These are phyloP conservation scores for Microhierax caerulescens DNA, from an alignment of 2,797 vertebrate genomes.

Conservation along the genomic window DNA sequence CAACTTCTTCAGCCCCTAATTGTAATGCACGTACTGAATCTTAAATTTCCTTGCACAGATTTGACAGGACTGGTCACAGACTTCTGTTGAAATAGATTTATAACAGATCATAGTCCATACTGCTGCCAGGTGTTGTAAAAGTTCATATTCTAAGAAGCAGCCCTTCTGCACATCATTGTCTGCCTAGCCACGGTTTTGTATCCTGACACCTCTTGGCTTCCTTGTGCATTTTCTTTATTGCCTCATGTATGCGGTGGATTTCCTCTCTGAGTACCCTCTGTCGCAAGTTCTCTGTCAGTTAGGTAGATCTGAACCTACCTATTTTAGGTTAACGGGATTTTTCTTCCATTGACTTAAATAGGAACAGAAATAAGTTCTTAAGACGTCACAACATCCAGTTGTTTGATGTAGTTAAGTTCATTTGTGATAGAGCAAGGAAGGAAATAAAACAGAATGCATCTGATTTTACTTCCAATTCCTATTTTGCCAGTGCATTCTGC, in stretches of 20 bases:
- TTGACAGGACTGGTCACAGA: background rate
- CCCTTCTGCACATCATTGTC: background rate
- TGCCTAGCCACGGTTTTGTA: background rate
- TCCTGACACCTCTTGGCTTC: background rate
- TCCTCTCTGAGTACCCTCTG: background rate
- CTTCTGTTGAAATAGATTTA: background rate
- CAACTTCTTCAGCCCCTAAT: background rate
- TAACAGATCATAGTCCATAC: background rate
- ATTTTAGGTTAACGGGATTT: background rate
- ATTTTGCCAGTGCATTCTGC: constrained; percentile 34
- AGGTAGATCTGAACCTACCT: background rate
- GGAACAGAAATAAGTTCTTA: background rate
- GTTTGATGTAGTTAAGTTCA: background rate
- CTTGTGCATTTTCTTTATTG: background rate
- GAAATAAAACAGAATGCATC: background rate
- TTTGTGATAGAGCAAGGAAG: background rate
- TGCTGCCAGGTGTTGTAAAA: background rate
- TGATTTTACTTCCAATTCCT: constrained; percentile 7
- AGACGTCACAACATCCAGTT: background rate
- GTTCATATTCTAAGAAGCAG: background rate
- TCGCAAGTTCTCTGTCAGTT: background rate
- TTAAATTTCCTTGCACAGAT: background rate
- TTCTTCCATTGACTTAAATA: background rate
- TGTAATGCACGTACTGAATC: background rate
- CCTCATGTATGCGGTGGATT: background rate